Base-by-base conservation (phyloP, 2,888 invertebrate species). In the Rhorus exstirpatorius region DNA sequence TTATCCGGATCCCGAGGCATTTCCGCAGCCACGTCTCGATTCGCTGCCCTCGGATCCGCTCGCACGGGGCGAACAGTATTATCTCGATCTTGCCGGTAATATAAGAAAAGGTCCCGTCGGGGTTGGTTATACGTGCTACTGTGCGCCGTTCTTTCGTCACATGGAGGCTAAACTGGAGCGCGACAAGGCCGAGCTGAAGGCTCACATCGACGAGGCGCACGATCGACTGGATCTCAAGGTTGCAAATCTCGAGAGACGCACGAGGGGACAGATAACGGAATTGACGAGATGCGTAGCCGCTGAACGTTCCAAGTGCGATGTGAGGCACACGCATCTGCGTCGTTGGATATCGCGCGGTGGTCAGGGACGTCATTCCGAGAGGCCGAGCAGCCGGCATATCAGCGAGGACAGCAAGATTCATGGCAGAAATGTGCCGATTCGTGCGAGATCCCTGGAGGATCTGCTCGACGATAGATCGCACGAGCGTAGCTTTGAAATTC, bases 101-200 rank as follows among this genome's bases (percentile, higher is more conserved):
- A 97, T 99, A 83, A 96, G 97, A 88, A 98, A 99, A 93, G 98
- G 98, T 0, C 98, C 98, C 0, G 96, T 98, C n/a, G 98, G 98
- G 0, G 96, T 97, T 1, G 98, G 98, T 0, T 97, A 98, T 92
- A 97, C 97, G 0, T 98, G 98, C 93, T 98, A 97, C 91, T 99
- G 99, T 91, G 97, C 97, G 0, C 98, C 98, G 0, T 96, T 98
- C 92, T 97, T 98, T 90, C 95, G 97, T 83, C 97, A 97, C 86
- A 96, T 98, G 93, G 98, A 98, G 91, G 96, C 97, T 46, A 95
- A 96, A 84, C 92, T 98, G 67, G 97, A 97, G 87, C 95, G 96
- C 86, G 97, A 97, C 88, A 97, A 97, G 87, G 95, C 96, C 81
- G 97, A 97, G 87, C 91, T 97, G 86, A 95, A 97, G 91, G 95